A percentile compares a stretch with the other conserved stretches of the same genome.
Conservation (phyloP, 2,113 vertebrate species). For the Vulpes vulpes region DNA sequence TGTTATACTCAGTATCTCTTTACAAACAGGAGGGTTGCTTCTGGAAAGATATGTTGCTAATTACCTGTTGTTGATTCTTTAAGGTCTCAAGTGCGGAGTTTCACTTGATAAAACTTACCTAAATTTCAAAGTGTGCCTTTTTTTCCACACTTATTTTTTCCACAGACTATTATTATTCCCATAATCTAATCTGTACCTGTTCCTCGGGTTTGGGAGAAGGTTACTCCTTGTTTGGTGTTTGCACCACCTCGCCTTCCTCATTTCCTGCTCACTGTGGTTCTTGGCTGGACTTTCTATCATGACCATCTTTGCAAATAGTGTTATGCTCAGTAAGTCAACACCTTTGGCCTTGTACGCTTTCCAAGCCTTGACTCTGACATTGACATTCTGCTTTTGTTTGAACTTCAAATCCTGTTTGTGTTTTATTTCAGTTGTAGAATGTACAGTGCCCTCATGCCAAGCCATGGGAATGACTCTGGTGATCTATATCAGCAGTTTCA, state of each 20-base stretch:
- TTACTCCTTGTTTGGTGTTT: slow-evolving; percentile 78
- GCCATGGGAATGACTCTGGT: slow-evolving; percentile 74
- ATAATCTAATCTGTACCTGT: neutral
- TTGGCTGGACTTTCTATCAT: slow-evolving; percentile 81
- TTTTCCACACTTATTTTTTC: neutral
- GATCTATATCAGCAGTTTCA: slow-evolving; percentile 67
- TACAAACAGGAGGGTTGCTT: neutral
- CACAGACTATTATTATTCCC: neutral
- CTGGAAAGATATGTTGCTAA: neutral
- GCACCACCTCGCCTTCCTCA: slow-evolving; percentile 67
- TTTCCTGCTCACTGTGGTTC: slow-evolving; percentile 83
- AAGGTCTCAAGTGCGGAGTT: neutral
- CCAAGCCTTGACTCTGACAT: neutral
- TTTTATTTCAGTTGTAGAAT: slow-evolving; percentile 81
- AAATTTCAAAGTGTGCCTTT: neutral
- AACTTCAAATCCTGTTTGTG: neutral
- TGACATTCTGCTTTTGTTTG: neutral
- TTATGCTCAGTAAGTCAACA: slow-evolving; percentile 83
- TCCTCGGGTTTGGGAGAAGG: slow-evolving; percentile 84
- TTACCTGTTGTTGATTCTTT: neutral
- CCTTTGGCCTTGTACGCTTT: neutral
- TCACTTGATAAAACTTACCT: neutral
- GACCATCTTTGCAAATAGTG: slow-evolving; percentile 76
- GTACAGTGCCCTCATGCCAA: slow-evolving; percentile 75
- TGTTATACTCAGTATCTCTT: neutral